Evolutionary conservation across 2,888 invertebrate genomes (phyloP), one percentile per base, ranked within the genome.

Genomic region (Aplocera efformata): DNA sequence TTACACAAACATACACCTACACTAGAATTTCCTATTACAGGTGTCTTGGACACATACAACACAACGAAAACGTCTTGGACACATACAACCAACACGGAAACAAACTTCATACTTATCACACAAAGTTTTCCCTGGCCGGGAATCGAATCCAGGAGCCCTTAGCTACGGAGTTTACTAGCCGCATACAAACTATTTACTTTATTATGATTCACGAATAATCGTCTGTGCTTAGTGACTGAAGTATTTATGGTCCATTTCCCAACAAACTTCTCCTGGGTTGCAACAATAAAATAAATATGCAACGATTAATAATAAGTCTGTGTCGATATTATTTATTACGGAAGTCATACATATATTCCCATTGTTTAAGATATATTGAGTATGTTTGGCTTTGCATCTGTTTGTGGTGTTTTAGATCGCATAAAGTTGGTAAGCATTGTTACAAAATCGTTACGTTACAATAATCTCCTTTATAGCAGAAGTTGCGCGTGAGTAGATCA

Each of bases 291-390:
- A 40, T 39, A 35, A 46, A 35, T 38, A 24, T 36, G 20, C 11
- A 27, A 13, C 31, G 26, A 25, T 29, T 40, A 46, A 33, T 36
- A 35, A 35, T 17, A 27, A 28, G 27, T 10, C 9, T 23, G 29
- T 17, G 42, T 49, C 9, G 10, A 43, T 35, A 42, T 47, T 24
- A 21, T 50, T 50, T 53, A 53, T 51, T 49, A 53, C 40, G 49
- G 45, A 54, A 51, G 40, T 45, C 28, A 31, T 22, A 24, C 34
- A 47, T 49, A 49, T 45, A 54, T 49, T 41, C 24, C 6, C n/a
- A 13, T 29, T 31, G 28, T 36, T 39, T 42, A 37, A 43, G 22
- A 28, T 43, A 46, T 50, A 48, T 44, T 31, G n/a, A n/a, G n/a
- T n/a, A 34, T 17, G 13, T 17, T 17, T 17, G 37, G 17, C 7